phyloP scores from a whole-genome alignment of 2,888 invertebrate genomes.

The Anticlea derivata region DNA sequence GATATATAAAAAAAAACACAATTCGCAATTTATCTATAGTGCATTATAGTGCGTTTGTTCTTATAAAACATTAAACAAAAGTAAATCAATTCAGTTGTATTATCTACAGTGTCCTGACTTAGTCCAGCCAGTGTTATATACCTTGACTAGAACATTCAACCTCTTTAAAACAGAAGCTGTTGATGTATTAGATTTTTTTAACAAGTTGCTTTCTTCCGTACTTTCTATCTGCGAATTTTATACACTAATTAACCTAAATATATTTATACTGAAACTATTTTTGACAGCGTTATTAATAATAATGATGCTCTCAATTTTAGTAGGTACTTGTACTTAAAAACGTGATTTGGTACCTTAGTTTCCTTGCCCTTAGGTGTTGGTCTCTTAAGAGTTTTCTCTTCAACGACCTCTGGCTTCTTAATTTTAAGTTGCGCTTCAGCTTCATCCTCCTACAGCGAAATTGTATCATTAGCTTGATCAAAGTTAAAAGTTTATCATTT shows the following conservation, averaged over 20 bases:
- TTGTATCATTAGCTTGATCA: slow-evolving; percentile 25
- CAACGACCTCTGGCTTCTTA: slow-evolving; percentile 77
- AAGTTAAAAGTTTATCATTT: not conserved
- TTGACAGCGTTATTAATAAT: no score
- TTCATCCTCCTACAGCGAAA: slow-evolving; percentile 63
- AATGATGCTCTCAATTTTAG: no score
- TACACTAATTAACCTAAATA: slow-evolving; percentile 12
- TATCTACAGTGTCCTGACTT: slow-evolving; percentile 31
- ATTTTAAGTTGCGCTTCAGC: slow-evolving; percentile 76
- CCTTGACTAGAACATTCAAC: slow-evolving; percentile 66
- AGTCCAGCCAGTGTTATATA: slow-evolving; percentile 45
- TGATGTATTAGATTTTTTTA: slow-evolving; percentile 44
- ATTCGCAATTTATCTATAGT: no score
- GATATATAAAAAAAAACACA: not conserved
- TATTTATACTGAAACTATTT: no score
- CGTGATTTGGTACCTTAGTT: slow-evolving; percentile 56
- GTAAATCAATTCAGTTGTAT: not conserved
- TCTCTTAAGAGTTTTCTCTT: slow-evolving; percentile 74
- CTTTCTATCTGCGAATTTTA: slow-evolving; percentile 44
- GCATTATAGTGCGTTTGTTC: no score
- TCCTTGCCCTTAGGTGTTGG: slow-evolving; percentile 65
- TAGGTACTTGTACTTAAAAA: no score
- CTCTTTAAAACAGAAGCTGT: slow-evolving; percentile 54
- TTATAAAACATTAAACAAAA: no score
- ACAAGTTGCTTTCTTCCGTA: slow-evolving; percentile 49